phyloP scores from a whole-genome alignment of 2,113 vertebrate genomes.

The Puffinus mauretanicus region DNA sequence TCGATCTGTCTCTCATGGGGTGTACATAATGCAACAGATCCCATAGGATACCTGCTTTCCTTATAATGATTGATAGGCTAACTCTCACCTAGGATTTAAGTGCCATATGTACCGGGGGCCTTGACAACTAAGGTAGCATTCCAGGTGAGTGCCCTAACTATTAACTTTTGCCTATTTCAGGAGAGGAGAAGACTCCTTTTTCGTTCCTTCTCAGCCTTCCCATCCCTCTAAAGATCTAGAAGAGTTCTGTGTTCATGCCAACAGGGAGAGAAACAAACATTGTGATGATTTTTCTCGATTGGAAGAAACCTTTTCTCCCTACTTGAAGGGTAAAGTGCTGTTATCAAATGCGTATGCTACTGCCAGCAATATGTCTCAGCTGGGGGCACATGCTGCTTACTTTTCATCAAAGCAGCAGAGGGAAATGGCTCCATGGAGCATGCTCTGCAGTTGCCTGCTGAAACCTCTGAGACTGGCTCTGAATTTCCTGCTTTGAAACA shows the following conservation, averaged over 20 bases:
- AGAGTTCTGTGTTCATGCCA: neutral
- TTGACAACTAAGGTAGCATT: neutral
- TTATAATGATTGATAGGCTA: neutral
- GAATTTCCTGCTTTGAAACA: slow-evolving; percentile 44
- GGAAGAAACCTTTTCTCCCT: neutral
- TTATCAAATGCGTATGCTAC: slow-evolving; percentile 13
- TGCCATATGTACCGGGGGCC: too few species aligned
- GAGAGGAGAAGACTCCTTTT: neutral
- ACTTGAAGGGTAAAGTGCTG: neutral
- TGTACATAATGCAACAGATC: neutral
- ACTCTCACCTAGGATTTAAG: neutral
- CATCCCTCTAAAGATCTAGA: neutral
- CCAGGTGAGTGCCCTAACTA: neutral
- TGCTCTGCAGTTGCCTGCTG: neutral
- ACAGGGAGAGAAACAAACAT: neutral
- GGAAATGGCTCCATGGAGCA: neutral
- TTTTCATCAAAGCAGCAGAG: slow-evolving; percentile 28
- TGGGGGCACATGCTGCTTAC: neutral
- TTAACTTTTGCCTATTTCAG: neutral
- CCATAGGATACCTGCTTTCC: neutral
- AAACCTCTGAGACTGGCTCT: slow-evolving; percentile 6
- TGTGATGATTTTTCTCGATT: neutral
- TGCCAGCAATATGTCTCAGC: slow-evolving; percentile 25
- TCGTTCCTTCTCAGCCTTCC: neutral
- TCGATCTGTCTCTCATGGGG: rapidly evolving